phyloP scores from a whole-genome alignment of 2,888 invertebrate species.

The Agrochola lychnidis region DNA sequence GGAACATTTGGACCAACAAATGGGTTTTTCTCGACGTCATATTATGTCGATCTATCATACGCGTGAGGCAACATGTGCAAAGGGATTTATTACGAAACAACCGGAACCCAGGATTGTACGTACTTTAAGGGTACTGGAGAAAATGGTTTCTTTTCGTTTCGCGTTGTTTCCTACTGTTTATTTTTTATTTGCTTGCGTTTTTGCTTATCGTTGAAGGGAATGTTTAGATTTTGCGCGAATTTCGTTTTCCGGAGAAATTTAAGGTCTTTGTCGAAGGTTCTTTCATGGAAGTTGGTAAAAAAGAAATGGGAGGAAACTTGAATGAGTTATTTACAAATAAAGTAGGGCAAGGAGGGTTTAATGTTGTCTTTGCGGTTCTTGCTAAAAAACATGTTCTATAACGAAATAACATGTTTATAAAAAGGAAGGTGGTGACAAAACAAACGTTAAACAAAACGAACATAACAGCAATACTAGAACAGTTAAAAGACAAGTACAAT shows the following conservation, averaged over 20 bases:
- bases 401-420: neutral
- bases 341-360: slow-evolving; percentile 22
- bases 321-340: slow-evolving; percentile 31
- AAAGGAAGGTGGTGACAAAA: neutral
- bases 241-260: slow-evolving; percentile 40
- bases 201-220: slow-evolving; percentile 49
- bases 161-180: slow-evolving; percentile 42
- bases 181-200: slow-evolving; percentile 54
- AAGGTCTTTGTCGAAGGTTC: slow-evolving; percentile 18
- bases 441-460: slow-evolving; percentile 12
- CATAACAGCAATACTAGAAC: slow-evolving; percentile 19
- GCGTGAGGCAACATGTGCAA: slow-evolving; percentile 65
- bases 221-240: slow-evolving; percentile 49
- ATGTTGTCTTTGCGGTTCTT: slow-evolving; percentile 16
- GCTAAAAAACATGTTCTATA: neutral
- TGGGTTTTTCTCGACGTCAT: slow-evolving; percentile 50
- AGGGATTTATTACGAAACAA: slow-evolving; percentile 72
- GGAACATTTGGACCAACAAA: slow-evolving; percentile 32
- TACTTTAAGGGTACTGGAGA: slow-evolving; percentile 38
- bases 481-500: neutral
- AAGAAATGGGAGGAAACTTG: slow-evolving; percentile 7
- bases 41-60: slow-evolving; percentile 73
- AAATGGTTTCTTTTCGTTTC: slow-evolving; percentile 41
- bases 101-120: slow-evolving; percentile 56
- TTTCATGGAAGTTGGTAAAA: slow-evolving; percentile 23